Percentiles rank a stretch among this genome's conserved stretches.
These are phyloP conservation scores for Carapus acus DNA, from an alignment of 2,797 vertebrate species.

Conservation along the genomic window DNA sequence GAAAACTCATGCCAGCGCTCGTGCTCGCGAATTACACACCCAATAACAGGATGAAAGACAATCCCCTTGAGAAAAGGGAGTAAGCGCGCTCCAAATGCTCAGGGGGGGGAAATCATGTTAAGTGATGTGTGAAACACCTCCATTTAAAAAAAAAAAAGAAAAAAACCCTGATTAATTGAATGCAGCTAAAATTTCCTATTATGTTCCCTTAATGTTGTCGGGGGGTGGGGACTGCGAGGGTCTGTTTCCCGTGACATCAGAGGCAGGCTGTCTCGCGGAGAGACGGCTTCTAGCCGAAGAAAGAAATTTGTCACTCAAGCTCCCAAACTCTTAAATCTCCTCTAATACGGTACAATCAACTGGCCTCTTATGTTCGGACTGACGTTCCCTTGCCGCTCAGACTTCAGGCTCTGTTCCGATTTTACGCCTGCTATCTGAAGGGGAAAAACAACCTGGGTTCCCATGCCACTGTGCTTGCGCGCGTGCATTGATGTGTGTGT, in stretches of 20 bases:
- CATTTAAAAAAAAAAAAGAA: background rate
- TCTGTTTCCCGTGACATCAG: constrained; percentile 53
- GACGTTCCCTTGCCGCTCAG: constrained; percentile 32
- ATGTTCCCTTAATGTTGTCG: constrained; percentile 50
- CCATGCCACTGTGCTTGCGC: constrained; percentile 19
- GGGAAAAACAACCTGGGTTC: constrained; percentile 56
- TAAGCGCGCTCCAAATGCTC: constrained; percentile 50
- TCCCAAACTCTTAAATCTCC: constrained; percentile 60
- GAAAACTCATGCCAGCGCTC: constrained; percentile 13
- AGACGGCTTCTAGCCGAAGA: constrained; percentile 53
- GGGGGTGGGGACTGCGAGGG: constrained; percentile 20
- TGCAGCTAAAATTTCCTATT: constrained; percentile 73
- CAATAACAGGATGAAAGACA: constrained; percentile 55
- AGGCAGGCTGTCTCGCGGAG: constrained; percentile 43
- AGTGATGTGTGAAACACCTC: constrained; percentile 71
- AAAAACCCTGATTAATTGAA: constrained; percentile 65
- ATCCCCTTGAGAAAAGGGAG: constrained; percentile 68
- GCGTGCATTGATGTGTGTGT: constrained; percentile 3
- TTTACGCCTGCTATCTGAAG: constrained; percentile 56
- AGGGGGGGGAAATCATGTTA: constrained; percentile 64
- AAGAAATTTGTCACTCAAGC: constrained; percentile 65
- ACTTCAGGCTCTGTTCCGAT: constrained; percentile 49
- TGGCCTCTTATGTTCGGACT: constrained; percentile 46
- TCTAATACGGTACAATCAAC: constrained; percentile 60
- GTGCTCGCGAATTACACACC: constrained; percentile 8